Base-by-base conservation (phyloP, 2,797 vertebrate species). In the Malacoctenus gilli region DNA sequence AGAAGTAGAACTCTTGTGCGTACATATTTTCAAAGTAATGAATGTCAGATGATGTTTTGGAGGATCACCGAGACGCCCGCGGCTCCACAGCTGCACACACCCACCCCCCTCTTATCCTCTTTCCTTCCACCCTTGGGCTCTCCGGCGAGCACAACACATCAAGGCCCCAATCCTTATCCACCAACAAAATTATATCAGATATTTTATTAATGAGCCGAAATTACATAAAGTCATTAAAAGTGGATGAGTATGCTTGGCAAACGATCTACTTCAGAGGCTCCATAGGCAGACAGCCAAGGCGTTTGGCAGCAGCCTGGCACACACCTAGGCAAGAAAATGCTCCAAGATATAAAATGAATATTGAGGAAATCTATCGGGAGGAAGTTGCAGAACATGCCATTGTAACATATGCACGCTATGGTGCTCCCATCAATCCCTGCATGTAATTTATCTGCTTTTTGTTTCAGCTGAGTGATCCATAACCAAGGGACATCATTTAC, bases 211-310 rank as follows among this genome's bases (percentile, higher is more conserved):
- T 90, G 72, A 88, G 67, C 48, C 60, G 49, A 81, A 89, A 91
- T 90, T 89, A 90, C 77, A 89, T 85, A 84, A 86, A 86, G 81
- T 89, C 85, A 91, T 92, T 92, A 88, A 91, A 91, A 87, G 72
- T 83, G 67, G 68, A 91, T 88, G 86, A 87, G 82, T 43, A 76
- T 30, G 62, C 82, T 85, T 82, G 77, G 79, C 77, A 83, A 79
- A 77, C 8, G 21, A 66, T 82, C 52, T 72, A 72, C 60, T 69
- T 83, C 59, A 57, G 83, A 77, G 57, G 68, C 64, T 67, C 62
- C 28, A 69, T 23, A 64, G 82, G 82, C 81, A 79, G 59, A 42
- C 28, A 62, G 75, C 79, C 75, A 87, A 73, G 40, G 49, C 59
- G 43, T 77, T 82, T 84, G 80, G 75, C 69, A 77, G 35, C 47